Conservation (phyloP, 2,113 vertebrate species). For the Chaetura pelagica region DNA sequence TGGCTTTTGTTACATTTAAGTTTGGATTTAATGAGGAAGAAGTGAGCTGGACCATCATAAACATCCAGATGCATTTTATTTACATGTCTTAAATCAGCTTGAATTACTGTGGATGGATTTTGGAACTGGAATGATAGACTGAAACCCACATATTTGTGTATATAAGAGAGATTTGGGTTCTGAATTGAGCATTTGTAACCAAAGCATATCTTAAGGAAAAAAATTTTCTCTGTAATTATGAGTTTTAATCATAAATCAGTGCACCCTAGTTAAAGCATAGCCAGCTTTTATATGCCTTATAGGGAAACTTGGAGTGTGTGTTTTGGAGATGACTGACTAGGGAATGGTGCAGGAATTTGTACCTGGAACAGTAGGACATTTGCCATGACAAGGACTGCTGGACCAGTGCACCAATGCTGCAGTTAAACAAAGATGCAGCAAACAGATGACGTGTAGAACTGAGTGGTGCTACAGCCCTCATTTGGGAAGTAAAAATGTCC, state of each 20-base stretch:
- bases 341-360: not conserved
- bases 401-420: not conserved
- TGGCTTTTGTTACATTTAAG: not conserved
- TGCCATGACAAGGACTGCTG: rapidly evolving
- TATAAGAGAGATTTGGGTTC: not conserved
- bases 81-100: not conserved
- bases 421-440: not conserved
- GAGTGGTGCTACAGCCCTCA: not conserved
- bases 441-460: not conserved
- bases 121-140: not conserved
- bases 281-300: not conserved
- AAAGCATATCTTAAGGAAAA: not conserved
- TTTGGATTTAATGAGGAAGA: not conserved
- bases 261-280: not conserved
- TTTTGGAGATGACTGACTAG: not conserved
- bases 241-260: not conserved
- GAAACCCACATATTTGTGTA: not conserved
- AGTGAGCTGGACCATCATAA: not conserved
- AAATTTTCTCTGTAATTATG: not conserved
- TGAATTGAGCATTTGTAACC: not conserved
- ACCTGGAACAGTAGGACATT: not conserved
- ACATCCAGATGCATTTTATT: not conserved
- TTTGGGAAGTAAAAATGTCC: not conserved
- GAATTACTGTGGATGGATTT: not conserved
- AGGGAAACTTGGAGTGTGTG: not conserved